Base-by-base conservation (phyloP, 2,888 invertebrate genomes). In the Macrophya alboannulata region DNA sequence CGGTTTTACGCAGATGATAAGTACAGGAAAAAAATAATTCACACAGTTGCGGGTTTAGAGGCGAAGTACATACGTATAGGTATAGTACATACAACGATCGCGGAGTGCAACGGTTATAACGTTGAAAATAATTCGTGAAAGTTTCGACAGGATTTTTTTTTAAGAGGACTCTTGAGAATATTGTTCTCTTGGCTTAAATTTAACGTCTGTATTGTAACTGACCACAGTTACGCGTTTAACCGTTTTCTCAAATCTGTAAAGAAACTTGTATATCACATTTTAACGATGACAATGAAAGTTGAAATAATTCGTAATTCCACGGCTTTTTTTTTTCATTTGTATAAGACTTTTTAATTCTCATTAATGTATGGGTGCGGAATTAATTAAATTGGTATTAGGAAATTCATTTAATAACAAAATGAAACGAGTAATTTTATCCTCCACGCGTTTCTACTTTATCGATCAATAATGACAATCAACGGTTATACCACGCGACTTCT, bases 151-250 rank as follows among this genome's bases (percentile, higher is more conserved):
- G 21, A 43, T 5, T 45, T 43, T 45, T n/a, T 31, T 31, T 31
- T 31, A 31, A 43, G 74, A 25, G 72, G 43, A 74, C 12, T 37
- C 17, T 37, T 17, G 8, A 43, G 6, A 72, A 43, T 31, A 72
- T 31, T 72, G n/a, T 40, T 43, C 9, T n/a, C 0, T 72, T 72
- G 40, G 2, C n/a, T 84, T 21, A 77, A 43, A 45, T 81, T 71
- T 68, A 48, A 31, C 40, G 45, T 17, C 79, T 43, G 76, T 81
- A 55, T 65, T 31, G 31, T 85, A 81, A 77, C 79, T 85, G 82
- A 81, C 74, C 43, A 74, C 43, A 48, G 74, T 74, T 74, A 74
- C 74, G 45, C 74, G 45, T 45, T 68, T 15, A 68, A 68, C 17
- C 68, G 68, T 68, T 37, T 68, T 37, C 68, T 37, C 10, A 74